phyloP scores from a whole-genome alignment of 2,113 vertebrate species.

The Turdus rufiventris region DNA sequence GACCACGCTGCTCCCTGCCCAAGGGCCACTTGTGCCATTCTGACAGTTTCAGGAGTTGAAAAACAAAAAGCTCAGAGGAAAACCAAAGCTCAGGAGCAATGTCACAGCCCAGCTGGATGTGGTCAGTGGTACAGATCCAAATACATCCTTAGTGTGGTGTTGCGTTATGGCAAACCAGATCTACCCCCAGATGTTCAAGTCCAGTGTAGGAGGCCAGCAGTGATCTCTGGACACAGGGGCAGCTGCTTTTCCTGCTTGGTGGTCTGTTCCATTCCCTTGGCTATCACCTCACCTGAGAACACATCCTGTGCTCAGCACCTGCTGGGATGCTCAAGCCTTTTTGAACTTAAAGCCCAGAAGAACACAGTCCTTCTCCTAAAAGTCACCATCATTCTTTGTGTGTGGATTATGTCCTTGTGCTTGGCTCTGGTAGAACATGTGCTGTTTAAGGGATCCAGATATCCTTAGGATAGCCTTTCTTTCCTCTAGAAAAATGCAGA shows the following conservation, averaged over 20 bases:
- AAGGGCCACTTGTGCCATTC: neutral
- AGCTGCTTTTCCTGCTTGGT: neutral
- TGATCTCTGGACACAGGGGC: neutral
- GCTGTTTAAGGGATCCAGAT: neutral
- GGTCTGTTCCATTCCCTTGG: neutral
- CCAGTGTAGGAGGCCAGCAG: neutral
- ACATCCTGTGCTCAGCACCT: neutral
- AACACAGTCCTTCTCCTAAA: neutral
- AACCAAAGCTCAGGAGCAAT: accelerated
- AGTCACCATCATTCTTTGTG: neutral
- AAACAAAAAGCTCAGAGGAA: neutral
- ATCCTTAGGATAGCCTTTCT: neutral
- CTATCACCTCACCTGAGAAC: neutral
- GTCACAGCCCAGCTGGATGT: neutral
- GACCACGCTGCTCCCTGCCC: neutral
- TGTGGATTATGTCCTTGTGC: no score
- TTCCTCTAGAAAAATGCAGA: neutral
- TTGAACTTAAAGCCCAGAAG: neutral
- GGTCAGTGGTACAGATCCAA: neutral
- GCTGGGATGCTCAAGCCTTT: neutral
- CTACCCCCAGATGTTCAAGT: accelerated
- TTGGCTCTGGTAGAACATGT: neutral
- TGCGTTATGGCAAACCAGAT: neutral
- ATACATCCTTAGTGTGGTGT: neutral
- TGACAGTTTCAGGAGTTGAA: accelerated